Evolutionary conservation across 2,888 invertebrate species (phyloP).

Genomic region (Dolichomitus sp.): DNA sequence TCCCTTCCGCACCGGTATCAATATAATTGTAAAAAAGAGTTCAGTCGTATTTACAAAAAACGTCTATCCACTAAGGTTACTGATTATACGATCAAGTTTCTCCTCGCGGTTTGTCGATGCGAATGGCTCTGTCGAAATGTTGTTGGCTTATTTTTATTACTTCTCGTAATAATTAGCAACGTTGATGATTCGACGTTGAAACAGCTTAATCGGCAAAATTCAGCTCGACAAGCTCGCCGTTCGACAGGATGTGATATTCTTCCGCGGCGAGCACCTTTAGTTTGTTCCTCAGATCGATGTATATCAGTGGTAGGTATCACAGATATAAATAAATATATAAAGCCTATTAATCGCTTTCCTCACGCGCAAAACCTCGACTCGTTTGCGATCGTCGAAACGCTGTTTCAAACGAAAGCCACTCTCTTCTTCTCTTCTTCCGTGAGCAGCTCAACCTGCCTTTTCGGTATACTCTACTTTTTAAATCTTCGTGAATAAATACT

Average conservation of each 20-base stretch:
- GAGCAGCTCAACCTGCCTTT: conserved; percentile 36
- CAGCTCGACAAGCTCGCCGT: not conserved
- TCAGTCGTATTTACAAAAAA: conserved; percentile 86
- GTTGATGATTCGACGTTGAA: conserved; percentile 11
- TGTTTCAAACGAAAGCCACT: conserved; percentile 20
- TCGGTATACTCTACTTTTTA: conserved; percentile 67
- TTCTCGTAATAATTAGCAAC: conserved; percentile 7
- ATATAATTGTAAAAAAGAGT: conserved; percentile 85
- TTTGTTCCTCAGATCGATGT: conserved; percentile 73
- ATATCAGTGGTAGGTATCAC: conserved; percentile 85
- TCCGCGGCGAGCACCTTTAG: conserved; percentile 47
- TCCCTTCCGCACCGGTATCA: conserved; percentile 77
- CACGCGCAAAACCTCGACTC: conserved; percentile 43
- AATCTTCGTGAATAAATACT: conserved; percentile 83
- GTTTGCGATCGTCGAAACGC: conserved; percentile 17
- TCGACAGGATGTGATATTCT: conserved; percentile 41
- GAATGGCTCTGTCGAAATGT: conserved; percentile 42
- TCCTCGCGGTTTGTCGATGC: conserved; percentile 34
- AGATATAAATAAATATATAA: conserved; percentile 86
- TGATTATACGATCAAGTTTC: conserved; percentile 60
- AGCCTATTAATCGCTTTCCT: conserved; percentile 78
- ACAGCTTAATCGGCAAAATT: conserved; percentile 36
- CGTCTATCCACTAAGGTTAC: conserved; percentile 80
- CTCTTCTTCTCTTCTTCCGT: conserved; percentile 33
- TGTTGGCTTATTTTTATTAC: not conserved